phyloP scores from a whole-genome alignment of 2,888 invertebrate species.

The Eupithecia abbreviata region DNA sequence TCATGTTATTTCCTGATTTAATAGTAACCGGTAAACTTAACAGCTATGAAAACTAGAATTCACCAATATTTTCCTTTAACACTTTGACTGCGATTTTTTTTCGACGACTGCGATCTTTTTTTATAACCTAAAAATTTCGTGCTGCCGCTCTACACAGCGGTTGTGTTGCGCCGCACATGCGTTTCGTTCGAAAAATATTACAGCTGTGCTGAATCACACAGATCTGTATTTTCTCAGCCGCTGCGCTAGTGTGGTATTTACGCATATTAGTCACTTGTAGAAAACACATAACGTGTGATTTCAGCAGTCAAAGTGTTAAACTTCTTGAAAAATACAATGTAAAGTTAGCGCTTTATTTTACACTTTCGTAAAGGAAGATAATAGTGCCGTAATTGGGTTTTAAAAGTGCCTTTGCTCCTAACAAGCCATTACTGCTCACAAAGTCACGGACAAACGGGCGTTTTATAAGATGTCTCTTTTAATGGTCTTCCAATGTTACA shows the following conservation, averaged over 20 bases:
- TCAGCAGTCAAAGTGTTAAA: too few species aligned
- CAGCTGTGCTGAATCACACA: too few species aligned
- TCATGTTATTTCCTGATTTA: not conserved
- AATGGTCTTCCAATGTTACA: conserved; percentile 9
- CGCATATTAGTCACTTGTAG: too few species aligned
- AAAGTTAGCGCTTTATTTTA: not conserved
- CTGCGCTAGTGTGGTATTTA: too few species aligned
- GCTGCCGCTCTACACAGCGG: too few species aligned
- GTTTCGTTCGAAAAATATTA: too few species aligned
- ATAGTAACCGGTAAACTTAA: not conserved
- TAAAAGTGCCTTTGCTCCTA: conserved; percentile 43
- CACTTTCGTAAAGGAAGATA: conserved; percentile 21
- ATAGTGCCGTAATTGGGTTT: conserved; percentile 42
- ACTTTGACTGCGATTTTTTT: too few species aligned
- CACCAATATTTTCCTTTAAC: not conserved
- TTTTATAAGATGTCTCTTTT: conserved; percentile 45
- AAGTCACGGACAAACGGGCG: conserved; percentile 45
- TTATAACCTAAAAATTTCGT: too few species aligned
- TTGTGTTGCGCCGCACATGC: too few species aligned
- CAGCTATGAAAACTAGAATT: not conserved
- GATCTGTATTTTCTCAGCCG: too few species aligned
- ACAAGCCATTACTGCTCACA: conserved; percentile 48
- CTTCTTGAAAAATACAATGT: conserved; percentile 4
- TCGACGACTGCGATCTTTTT: too few species aligned
- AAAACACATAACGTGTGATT: too few species aligned